Evolutionary conservation across 2,888 invertebrate genomes (phyloP).

Genomic region (Troilus luridus): DNA sequence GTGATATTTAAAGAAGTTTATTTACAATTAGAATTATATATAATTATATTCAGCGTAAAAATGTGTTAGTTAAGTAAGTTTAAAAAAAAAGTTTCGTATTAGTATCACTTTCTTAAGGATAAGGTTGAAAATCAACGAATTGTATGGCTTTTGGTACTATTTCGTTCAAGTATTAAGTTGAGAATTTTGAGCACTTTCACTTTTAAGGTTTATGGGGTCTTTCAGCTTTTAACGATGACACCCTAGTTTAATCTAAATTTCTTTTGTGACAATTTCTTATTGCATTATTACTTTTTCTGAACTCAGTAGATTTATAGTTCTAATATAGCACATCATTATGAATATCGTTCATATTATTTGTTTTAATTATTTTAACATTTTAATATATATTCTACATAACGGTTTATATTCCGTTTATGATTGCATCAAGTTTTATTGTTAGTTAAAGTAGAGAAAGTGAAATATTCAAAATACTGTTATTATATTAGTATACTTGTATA

Average conservation of each 20-base stretch:
- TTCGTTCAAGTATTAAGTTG: neutral
- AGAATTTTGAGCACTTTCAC: neutral
- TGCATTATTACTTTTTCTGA: neutral
- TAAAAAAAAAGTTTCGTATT: neutral
- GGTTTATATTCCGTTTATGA: neutral
- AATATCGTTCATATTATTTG: neutral
- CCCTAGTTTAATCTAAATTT: neutral
- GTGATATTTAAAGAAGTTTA: neutral
- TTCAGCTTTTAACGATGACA: neutral
- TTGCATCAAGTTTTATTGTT: neutral
- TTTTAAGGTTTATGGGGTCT: neutral
- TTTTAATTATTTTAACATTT: neutral
- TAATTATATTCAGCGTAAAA: neutral
- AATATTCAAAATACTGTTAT: neutral
- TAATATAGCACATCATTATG: neutral
- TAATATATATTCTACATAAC: neutral
- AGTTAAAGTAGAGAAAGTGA: neutral
- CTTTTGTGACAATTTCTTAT: neutral
- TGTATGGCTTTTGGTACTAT: neutral
- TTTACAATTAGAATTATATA: neutral
- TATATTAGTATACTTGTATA: neutral
- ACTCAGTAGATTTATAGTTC: neutral
- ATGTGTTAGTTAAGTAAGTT: neutral
- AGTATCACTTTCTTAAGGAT: neutral
- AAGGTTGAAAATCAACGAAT: neutral